Evolutionary conservation across 2,797 vertebrate species (phyloP).

Genomic region (Emys orbicularis): DNA sequence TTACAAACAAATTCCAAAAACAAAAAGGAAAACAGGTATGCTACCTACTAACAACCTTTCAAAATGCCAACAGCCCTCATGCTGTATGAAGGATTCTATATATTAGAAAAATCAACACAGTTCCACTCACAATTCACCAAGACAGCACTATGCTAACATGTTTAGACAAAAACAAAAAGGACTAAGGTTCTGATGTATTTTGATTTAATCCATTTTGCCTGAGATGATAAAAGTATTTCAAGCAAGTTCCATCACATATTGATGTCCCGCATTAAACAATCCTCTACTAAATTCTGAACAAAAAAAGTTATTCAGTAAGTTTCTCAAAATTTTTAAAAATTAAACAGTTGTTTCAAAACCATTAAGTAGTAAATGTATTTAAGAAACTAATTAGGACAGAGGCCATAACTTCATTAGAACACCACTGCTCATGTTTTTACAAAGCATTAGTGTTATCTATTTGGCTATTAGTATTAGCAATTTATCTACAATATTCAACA

Average conservation of each 20-base stretch:
- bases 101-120: conserved; percentile 86
- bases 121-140: conserved; percentile 91
- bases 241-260: conserved; percentile 91
- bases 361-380: conserved; percentile 95
- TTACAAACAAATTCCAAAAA: conserved; percentile 91
- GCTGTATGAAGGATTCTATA: conserved; percentile 84
- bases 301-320: conserved; percentile 86
- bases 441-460: conserved; percentile 99
- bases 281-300: conserved; percentile 87
- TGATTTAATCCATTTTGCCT: conserved; percentile 94
- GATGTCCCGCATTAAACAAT: conserved; percentile 88
- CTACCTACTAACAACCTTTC: conserved; percentile 82
- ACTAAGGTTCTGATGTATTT: conserved; percentile 91
- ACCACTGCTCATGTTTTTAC: conserved; percentile 91
- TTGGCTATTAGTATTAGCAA: conserved; percentile 99
- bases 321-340: conserved; percentile 90
- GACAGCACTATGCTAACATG: conserved; percentile 91
- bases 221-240: conserved; percentile 93
- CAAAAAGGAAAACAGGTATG: conserved; percentile 86
- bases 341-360: conserved; percentile 91
- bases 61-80: conserved; percentile 92
- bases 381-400: conserved; percentile 95
- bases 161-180: conserved; percentile 89
- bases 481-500: conserved; percentile 99
- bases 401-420: conserved; percentile 91